Base-by-base conservation (phyloP, 1,140 invertebrate genomes). In the Heliothis virescens region DNA sequence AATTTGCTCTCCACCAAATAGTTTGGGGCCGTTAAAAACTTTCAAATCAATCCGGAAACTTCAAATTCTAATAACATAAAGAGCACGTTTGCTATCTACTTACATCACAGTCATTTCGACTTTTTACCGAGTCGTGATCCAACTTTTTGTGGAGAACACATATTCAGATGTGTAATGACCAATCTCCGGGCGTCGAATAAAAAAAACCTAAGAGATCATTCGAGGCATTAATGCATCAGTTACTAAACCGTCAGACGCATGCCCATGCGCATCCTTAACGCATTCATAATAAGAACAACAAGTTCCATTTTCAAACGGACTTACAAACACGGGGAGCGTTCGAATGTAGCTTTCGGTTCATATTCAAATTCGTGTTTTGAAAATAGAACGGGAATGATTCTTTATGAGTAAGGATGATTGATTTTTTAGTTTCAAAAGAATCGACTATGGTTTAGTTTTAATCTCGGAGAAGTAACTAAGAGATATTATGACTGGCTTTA, bases 151-250 rank as follows among this genome's bases (percentile, higher is more conserved):
- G 79, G 81, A 86, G 87, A 90, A 88, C 89, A 90, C 89, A 92
- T 92, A 94, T 94, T 94, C 93, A 94, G 90, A 93, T 93, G 91
- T 91, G 91, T 92, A 93, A 93, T 91, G 91, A 94, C 88, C 92
- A 92, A 94, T 94, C 92, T 92, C 92, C 91, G 89, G 88, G 89
- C 89, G 89, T 86, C 81, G 86, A 83, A 88, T 81, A 90, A 91
- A 92, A 93, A 89, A 91, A 89, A 87, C 77, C 48, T 86, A 82
- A 83, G 77, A 90, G 87, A 92, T 89, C 89, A 90, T 90, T 89
- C 87, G 87, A 87, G 79, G 89, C 87, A 93, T 93, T 92, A 94
- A 94, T 93, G 92, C 92, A 93, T 92, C 91, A 90, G 90, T 92
- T 91, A 92, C 91, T 92, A 94, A 94, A 93, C 92, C 92, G 90